Percentiles rank a stretch among this genome's conserved stretches.
Evolutionary conservation across 2,113 vertebrate genomes (phyloP).

Genomic region (Gnathonemus longibarbis): DNA sequence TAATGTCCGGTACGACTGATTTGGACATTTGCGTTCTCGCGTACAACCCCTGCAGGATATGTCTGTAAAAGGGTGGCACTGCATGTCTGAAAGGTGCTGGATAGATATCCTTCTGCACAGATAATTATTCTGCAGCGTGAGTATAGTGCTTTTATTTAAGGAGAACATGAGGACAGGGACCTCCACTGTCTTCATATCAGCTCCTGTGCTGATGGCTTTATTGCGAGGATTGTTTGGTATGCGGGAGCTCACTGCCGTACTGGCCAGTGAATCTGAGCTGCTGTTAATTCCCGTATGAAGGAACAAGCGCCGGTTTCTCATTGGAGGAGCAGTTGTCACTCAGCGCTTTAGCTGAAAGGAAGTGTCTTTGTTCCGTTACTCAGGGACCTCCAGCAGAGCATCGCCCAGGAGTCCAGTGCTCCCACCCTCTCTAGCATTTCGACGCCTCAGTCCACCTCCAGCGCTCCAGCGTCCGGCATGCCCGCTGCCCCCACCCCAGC

Average conservation of each 20-base stretch:
- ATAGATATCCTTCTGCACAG: not conserved
- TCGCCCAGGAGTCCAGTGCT: slow-evolving; percentile 89
- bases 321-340: not conserved
- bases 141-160: not conserved
- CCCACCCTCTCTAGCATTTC: slow-evolving; percentile 76
- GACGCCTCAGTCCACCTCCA: not conserved
- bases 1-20: not conserved
- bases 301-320: not conserved
- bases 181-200: not conserved
- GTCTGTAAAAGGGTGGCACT: not conserved
- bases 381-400: slow-evolving; percentile 93
- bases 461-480: slow-evolving; percentile 41
- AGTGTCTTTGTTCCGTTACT: slow-evolving; percentile 9
- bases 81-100: not conserved
- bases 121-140: not conserved
- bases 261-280: not conserved
- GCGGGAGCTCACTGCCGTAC: not conserved
- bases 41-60: not conserved
- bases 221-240: not conserved
- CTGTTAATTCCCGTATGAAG: not conserved
- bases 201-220: not conserved
- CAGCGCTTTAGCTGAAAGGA: not conserved
- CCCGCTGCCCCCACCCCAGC: slow-evolving; percentile 69
- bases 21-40: not conserved
- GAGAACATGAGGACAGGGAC: not conserved